A percentile compares a stretch with the other conserved stretches of the same genome.
These are phyloP conservation scores for Thera obeliscata DNA, from an alignment of 2,888 invertebrate genomes.

Conservation along the genomic window DNA sequence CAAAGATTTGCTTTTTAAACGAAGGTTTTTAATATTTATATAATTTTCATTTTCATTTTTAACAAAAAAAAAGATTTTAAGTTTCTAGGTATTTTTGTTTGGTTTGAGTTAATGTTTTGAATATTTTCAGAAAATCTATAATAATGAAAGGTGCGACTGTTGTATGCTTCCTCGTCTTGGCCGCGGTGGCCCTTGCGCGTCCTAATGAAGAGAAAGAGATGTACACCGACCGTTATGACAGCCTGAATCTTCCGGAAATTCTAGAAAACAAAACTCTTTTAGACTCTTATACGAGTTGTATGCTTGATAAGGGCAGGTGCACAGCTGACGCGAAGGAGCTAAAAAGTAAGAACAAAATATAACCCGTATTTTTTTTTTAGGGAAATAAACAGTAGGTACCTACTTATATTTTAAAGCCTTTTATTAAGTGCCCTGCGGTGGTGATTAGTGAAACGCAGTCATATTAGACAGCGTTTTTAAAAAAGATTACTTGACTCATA, in stretches of 20 bases:
- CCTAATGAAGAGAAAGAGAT: conserved; percentile 47
- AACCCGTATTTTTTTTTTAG: too few relatives aligned
- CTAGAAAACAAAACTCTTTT: conserved; percentile 86
- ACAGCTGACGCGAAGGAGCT: conserved; percentile 88
- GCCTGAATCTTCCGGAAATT: conserved; percentile 87
- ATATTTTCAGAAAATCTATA: conserved; percentile 13
- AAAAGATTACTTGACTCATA: too few relatives aligned
- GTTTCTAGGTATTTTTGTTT: neutral
- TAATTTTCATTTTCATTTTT: too few relatives aligned
- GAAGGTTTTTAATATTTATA: too few relatives aligned
- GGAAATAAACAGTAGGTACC: too few relatives aligned
- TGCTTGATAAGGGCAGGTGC: conserved; percentile 86
- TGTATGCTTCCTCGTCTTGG: conserved; percentile 55
- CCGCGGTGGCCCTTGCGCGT: conserved; percentile 52
- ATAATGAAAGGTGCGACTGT: conserved; percentile 31
- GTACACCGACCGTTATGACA: conserved; percentile 87
- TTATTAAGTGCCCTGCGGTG: too few relatives aligned
- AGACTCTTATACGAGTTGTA: conserved; percentile 86
- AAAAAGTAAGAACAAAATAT: conserved; percentile 81
- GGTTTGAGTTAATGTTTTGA: neutral
- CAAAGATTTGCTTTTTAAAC: neutral
- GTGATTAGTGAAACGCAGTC: too few relatives aligned
- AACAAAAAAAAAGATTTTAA: too few relatives aligned
- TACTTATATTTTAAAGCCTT: too few relatives aligned
- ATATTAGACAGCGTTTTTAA: too few relatives aligned